Evolutionary conservation across 2,888 invertebrate genomes (phyloP).

Genomic region (Phlogophora meticulosa): DNA sequence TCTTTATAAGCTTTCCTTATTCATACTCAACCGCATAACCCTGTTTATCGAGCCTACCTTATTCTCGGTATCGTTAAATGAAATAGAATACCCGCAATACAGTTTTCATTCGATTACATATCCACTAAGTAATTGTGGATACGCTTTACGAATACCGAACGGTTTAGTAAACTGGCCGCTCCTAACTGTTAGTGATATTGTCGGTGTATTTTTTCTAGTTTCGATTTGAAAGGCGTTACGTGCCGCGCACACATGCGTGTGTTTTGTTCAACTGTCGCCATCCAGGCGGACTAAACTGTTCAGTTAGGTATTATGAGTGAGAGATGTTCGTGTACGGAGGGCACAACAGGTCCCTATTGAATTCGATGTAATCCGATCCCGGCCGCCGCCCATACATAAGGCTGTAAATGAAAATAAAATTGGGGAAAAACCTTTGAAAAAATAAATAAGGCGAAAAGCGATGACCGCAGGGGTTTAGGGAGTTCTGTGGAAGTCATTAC

Average conservation of each 20-base stretch:
- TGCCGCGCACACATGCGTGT: conserved; percentile 26
- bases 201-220: conserved; percentile 29
- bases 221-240: conserved; percentile 47
- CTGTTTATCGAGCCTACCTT: conserved; percentile 61
- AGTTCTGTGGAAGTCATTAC: conserved; percentile 53
- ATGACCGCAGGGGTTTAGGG: conserved; percentile 57
- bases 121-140: conserved; percentile 63
- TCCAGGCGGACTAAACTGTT: conserved; percentile 25
- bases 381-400: neutral
- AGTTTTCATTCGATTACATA: conserved; percentile 65
- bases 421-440: conserved; percentile 46
- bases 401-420: conserved; percentile 56
- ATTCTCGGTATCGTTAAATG: conserved; percentile 61
- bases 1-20: conserved; percentile 15
- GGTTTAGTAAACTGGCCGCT: conserved; percentile 43
- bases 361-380: conserved; percentile 25
- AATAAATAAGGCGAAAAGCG: conserved; percentile 57
- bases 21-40: conserved; percentile 22
- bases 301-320: conserved; percentile 9
- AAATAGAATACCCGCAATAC: conserved; percentile 58
- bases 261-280: conserved; percentile 28
- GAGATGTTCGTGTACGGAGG: conserved; percentile 4
- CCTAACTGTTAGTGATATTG: conserved; percentile 44
- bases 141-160: conserved; percentile 49
- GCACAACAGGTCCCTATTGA: conserved; percentile 22